phyloP scores from a whole-genome alignment of 2,888 invertebrate genomes.

The Callyntrura guangdongensis region DNA sequence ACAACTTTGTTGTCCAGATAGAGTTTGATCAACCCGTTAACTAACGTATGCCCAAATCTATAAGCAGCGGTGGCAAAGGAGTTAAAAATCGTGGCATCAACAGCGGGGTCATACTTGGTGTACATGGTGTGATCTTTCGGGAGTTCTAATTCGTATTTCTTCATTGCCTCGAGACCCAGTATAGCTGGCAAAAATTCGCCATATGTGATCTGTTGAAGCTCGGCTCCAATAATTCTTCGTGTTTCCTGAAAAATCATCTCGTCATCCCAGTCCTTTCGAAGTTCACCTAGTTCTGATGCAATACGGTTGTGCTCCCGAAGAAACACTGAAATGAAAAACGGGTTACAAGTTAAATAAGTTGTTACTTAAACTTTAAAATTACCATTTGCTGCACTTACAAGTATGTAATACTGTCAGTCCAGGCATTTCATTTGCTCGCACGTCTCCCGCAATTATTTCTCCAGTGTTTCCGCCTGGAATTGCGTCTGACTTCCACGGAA shows the following conservation, averaged over 20 bases:
- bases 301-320: constrained; percentile 82
- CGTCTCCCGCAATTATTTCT: constrained; percentile 81
- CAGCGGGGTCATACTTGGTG: constrained; percentile 74
- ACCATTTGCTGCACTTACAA: constrained; percentile 57
- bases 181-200: constrained; percentile 83
- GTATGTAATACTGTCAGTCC: constrained; percentile 81
- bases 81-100: constrained; percentile 82
- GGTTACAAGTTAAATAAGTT: no score
- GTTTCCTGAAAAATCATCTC: constrained; percentile 70
- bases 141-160: constrained; percentile 60
- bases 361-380: no score
- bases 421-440: constrained; percentile 82
- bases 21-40: constrained; percentile 79
- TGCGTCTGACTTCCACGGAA: constrained; percentile 66
- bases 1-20: constrained; percentile 46
- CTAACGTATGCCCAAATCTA: constrained; percentile 83
- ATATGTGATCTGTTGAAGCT: constrained; percentile 82
- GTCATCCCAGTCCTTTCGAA: constrained; percentile 56
- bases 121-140: neutral
- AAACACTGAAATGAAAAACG: constrained; percentile 68
- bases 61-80: constrained; percentile 84
- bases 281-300: constrained; percentile 57
- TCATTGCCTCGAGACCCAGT: constrained; percentile 80
- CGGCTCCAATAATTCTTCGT: constrained; percentile 82
- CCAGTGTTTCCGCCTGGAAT: neutral